These are phyloP conservation scores for Hoplostethus mediterraneus DNA, from an alignment of 2,797 vertebrate species.

Conservation along the genomic window DNA sequence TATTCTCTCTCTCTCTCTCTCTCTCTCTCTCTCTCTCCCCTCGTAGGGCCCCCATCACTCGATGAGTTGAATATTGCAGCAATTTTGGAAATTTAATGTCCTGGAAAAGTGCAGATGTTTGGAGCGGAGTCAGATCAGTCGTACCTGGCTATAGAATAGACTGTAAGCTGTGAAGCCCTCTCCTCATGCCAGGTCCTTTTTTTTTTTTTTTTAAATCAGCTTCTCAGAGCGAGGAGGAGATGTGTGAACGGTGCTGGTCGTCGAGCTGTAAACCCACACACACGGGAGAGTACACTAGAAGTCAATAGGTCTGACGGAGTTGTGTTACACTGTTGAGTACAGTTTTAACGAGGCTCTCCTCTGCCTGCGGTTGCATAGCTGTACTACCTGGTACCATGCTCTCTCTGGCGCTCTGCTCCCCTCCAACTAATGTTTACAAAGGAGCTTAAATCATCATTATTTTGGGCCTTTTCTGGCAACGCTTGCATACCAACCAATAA, in stretches of 20 bases:
- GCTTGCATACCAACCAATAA: conserved; percentile 27
- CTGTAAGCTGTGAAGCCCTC: conserved; percentile 56
- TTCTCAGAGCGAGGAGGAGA: conserved; percentile 17
- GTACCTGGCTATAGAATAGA: conserved; percentile 59
- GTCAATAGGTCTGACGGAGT: conserved; percentile 42
- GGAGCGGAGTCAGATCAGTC: conserved; percentile 66
- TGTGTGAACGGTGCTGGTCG: background rate
- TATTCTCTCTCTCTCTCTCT: conserved; percentile 39
- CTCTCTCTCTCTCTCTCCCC: conserved; percentile 53
- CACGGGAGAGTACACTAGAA: conserved; percentile 40
- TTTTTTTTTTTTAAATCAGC: too few species aligned
- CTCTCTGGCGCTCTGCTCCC: conserved; percentile 57
- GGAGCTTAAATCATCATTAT: conserved; percentile 46
- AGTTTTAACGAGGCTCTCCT: conserved; percentile 72
- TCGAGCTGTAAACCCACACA: conserved; percentile 31
- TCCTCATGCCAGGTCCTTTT: conserved; percentile 16
- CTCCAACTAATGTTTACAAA: conserved; percentile 70
- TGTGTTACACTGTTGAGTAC: conserved; percentile 61
- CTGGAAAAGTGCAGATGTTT: conserved; percentile 79
- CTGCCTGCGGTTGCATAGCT: conserved; percentile 60
- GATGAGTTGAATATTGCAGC: conserved; percentile 73
- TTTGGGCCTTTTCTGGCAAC: conserved; percentile 37
- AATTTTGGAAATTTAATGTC: conserved; percentile 71
- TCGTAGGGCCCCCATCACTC: conserved; percentile 65
- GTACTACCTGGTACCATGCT: conserved; percentile 82